Conservation (phyloP, 2,888 invertebrate species). For the Conistra vaccinii region DNA sequence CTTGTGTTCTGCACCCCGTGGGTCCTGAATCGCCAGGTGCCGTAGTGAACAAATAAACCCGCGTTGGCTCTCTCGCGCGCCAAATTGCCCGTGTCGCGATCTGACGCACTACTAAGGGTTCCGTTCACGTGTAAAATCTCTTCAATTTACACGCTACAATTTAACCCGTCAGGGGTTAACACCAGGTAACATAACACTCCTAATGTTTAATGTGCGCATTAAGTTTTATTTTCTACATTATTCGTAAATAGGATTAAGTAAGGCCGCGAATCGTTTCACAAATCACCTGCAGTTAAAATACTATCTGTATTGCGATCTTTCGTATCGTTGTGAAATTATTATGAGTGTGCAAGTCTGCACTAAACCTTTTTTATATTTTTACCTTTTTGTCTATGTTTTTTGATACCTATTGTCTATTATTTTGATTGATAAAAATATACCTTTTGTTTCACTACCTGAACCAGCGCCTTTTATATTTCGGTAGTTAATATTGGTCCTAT, state of each 20-base stretch:
- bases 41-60: conserved; percentile 82
- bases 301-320: conserved; percentile 55
- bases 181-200: conserved; percentile 71
- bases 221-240: conserved; percentile 72
- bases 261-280: conserved; percentile 67
- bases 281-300: conserved; percentile 61
- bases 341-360: too few relatives aligned
- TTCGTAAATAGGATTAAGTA: conserved; percentile 75
- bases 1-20: conserved; percentile 72
- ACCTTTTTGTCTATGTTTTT: too few relatives aligned
- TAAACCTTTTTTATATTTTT: too few relatives aligned
- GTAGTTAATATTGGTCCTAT: too few relatives aligned
- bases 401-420: too few relatives aligned
- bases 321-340: conserved; percentile 60
- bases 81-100: conserved; percentile 88
- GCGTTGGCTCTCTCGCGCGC: conserved; percentile 82
- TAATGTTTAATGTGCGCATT: conserved; percentile 74
- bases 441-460: too few relatives aligned
- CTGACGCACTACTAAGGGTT: conserved; percentile 85
- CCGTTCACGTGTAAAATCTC: conserved; percentile 87
- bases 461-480: too few relatives aligned
- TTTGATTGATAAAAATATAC: too few relatives aligned
- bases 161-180: conserved; percentile 77
- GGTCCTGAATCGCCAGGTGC: conserved; percentile 85
- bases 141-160: conserved; percentile 83